Evolutionary conservation across 2,113 vertebrate genomes (phyloP).

Genomic region (Notiomystis cincta): DNA sequence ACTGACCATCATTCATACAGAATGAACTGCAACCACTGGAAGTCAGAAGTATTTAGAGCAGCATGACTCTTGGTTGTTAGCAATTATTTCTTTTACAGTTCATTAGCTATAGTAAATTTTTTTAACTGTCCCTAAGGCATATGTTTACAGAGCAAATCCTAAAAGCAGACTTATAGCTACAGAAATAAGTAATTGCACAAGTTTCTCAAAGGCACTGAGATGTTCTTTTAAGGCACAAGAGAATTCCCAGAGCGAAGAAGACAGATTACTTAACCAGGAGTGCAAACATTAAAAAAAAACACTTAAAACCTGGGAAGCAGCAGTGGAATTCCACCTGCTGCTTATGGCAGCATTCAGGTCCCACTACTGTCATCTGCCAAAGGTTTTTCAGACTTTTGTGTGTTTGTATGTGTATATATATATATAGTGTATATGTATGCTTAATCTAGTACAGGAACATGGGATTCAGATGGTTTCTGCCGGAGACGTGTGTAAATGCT

Average conservation of each 20-base stretch:
- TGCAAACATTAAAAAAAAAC: neutral
- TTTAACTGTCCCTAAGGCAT: neutral
- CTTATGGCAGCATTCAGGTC: neutral
- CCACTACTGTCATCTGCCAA: neutral
- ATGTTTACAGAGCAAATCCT: conserved; percentile 9
- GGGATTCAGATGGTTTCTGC: neutral
- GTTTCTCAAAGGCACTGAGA: neutral
- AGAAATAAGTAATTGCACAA: conserved; percentile 21
- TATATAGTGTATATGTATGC: neutral
- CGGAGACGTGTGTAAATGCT: neutral
- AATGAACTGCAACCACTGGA: neutral
- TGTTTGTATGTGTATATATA: neutral
- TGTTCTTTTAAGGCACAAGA: neutral
- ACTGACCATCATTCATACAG: neutral
- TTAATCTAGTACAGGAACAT: neutral
- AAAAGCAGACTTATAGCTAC: neutral
- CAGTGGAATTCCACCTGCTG: neutral
- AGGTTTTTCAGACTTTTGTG: neutral
- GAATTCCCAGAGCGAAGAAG: neutral
- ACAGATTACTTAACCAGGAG: neutral
- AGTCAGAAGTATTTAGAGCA: neutral
- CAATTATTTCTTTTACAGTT: neutral
- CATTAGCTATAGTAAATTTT: neutral
- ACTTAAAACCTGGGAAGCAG: neutral
- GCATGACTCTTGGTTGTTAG: neutral